Conservation (phyloP, 1,140 invertebrate species). For the Dufourea novaeangliae region DNA sequence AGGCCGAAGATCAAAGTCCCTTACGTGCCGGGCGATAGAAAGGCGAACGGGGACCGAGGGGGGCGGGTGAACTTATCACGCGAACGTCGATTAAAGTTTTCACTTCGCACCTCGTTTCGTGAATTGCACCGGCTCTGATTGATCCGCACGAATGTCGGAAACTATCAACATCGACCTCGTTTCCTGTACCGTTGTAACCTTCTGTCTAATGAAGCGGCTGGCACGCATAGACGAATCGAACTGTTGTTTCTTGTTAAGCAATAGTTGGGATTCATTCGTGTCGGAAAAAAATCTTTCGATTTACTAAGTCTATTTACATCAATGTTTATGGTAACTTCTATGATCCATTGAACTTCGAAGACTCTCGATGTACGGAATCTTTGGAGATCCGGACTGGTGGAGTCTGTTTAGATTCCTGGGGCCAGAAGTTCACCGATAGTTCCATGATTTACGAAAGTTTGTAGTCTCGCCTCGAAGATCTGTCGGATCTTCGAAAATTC, state of each 20-base stretch:
- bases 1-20: slow-evolving; percentile 63
- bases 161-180: slow-evolving; percentile 26
- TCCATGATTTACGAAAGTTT: too few species aligned
- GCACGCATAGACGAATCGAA: not conserved
- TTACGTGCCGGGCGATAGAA: slow-evolving; percentile 41
- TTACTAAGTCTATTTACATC: too few species aligned
- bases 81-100: slow-evolving; percentile 58
- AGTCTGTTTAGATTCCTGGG: too few species aligned
- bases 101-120: slow-evolving; percentile 48
- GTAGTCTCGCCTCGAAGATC: too few species aligned
- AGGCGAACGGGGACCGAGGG: slow-evolving; percentile 9
- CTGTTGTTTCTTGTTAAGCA: not conserved
- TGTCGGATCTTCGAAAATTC: too few species aligned
- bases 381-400: too few species aligned
- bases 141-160: slow-evolving; percentile 42
- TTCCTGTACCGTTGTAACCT: slow-evolving; percentile 9
- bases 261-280: not conserved
- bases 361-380: too few species aligned
- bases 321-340: too few species aligned
- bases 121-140: slow-evolving; percentile 48
- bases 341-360: too few species aligned
- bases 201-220: not conserved
- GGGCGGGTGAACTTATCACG: slow-evolving; percentile 44
- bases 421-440: too few species aligned
- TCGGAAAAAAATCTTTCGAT: too few species aligned